Conservation (phyloP, 1,140 invertebrate genomes). For the Wiebesia pumilae region DNA sequence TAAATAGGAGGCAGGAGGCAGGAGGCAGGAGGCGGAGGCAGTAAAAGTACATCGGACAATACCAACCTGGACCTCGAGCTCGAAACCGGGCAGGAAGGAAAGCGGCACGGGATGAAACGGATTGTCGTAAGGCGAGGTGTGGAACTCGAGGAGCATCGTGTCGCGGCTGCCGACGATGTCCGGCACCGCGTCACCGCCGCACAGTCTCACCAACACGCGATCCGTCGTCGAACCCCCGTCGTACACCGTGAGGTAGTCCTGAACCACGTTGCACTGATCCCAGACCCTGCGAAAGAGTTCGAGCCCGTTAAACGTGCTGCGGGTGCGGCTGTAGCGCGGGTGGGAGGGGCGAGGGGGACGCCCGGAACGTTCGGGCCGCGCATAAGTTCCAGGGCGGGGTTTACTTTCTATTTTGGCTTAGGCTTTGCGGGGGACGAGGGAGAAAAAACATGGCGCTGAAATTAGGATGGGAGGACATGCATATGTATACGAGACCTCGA, state of each 20-base stretch:
- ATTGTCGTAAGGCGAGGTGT: slow-evolving; percentile 88
- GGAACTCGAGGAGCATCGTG: slow-evolving; percentile 87
- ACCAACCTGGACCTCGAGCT: slow-evolving; percentile 84
- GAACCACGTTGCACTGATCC: slow-evolving; percentile 87
- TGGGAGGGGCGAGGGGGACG: no score
- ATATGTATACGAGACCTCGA: no score
- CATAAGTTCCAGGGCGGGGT: no score
- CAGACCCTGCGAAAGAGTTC: slow-evolving; percentile 78
- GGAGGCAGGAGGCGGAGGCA: not conserved
- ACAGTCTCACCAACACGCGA: slow-evolving; percentile 85
- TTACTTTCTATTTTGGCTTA: not conserved
- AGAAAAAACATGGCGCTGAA: not conserved
- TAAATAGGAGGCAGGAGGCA: not conserved
- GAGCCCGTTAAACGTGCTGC: no score
- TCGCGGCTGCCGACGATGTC: slow-evolving; percentile 87
- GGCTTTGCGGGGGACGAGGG: no score
- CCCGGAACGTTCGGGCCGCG: no score
- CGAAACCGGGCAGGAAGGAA: slow-evolving; percentile 86
- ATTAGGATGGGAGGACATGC: no score
- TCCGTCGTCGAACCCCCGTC: slow-evolving; percentile 84
- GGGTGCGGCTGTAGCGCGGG: no score
- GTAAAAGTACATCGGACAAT: not conserved
- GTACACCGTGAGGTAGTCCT: slow-evolving; percentile 88
- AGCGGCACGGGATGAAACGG: slow-evolving; percentile 86
- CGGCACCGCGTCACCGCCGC: slow-evolving; percentile 88